These are phyloP conservation scores for Cyphomyrus plagiostoma DNA, from an alignment of 2,113 vertebrate genomes.

Conservation along the genomic window DNA sequence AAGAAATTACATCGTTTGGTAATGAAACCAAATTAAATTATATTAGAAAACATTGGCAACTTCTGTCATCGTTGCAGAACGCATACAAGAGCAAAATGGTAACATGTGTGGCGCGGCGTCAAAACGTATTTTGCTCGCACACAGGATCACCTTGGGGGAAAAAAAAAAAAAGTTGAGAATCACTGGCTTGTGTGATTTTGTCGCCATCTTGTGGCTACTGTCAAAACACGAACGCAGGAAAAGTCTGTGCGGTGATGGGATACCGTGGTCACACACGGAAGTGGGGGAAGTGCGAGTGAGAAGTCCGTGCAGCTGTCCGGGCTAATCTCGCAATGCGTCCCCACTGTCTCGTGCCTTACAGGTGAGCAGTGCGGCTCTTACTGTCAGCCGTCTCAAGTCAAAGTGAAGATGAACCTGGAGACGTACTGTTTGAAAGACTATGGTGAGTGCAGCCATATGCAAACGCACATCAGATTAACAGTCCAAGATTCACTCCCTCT, in stretches of 20 bases:
- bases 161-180: neutral
- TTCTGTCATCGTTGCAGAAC: neutral
- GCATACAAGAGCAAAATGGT: neutral
- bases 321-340: neutral
- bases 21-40: neutral
- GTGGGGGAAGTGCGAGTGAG: slow-evolving; percentile 28
- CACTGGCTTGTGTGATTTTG: neutral
- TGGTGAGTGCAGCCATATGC: slow-evolving; percentile 48
- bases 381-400: slow-evolving; percentile 68
- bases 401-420: slow-evolving; percentile 75
- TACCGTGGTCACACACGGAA: slow-evolving; percentile 56
- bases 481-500: slow-evolving; percentile 19
- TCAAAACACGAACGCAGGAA: slow-evolving; percentile 43
- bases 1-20: neutral
- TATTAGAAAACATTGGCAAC: neutral
- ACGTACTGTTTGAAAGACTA: slow-evolving; percentile 81
- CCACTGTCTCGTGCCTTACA: slow-evolving; percentile 34
- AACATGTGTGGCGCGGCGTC: neutral
- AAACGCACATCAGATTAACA: neutral
- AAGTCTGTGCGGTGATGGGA: slow-evolving; percentile 44
- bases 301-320: slow-evolving; percentile 49
- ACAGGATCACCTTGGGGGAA: neutral
- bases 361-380: slow-evolving; percentile 75
- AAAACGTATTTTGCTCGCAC: neutral
- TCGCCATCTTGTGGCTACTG: slow-evolving; percentile 27